Base-by-base conservation (phyloP, 2,113 vertebrate genomes). In the Onychorhynchus coronatus region DNA sequence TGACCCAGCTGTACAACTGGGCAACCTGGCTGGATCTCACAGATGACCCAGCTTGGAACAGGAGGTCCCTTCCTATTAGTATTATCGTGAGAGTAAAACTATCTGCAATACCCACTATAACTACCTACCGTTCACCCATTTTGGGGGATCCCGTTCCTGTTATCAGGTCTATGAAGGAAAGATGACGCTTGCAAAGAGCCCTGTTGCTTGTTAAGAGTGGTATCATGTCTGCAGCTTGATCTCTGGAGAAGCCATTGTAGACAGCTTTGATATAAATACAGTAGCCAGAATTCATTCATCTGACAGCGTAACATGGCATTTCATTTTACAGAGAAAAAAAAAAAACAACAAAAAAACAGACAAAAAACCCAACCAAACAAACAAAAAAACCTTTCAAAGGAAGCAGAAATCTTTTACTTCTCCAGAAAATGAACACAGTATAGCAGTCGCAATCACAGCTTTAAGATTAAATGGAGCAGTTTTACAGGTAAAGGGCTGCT, bases 271-370 rank as follows among this genome's bases (percentile, higher is more conserved):
- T 88, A 91, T 79, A 94, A 93, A 89, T 85, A 89, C 61, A 65
- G 80, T 72, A 95, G 93, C 96, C 87, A 96, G 81, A 94, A 89
- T 91, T 93, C 77, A 93, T 95, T 92, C 77, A 89, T 89, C 81
- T 88, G 71, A n/a, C 50, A 82, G 61, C 20, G 8, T 63, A 87
- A 81, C 52, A 75, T 3, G 6, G 21, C 44, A 85, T 82, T 97
- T 72, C 21, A 3, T 88, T 85, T 79, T 78, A 77, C 11, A 86
- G 68, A 77, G 47, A 1, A 52, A 88, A 49, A 49, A 52, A 33
- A 55, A 39, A 25, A 42, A n/a, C n/a, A 73, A 49, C 24, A 23
- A 41, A 27, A 22, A 22, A 80, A 66, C 20, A 10, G 25, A 35
- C 35, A 44, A 35, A 19, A 85, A 39, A 17, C 18, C 59, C 49